These are phyloP conservation scores for Cyclophora punctaria DNA, from an alignment of 2,888 invertebrate species.

Conservation along the genomic window DNA sequence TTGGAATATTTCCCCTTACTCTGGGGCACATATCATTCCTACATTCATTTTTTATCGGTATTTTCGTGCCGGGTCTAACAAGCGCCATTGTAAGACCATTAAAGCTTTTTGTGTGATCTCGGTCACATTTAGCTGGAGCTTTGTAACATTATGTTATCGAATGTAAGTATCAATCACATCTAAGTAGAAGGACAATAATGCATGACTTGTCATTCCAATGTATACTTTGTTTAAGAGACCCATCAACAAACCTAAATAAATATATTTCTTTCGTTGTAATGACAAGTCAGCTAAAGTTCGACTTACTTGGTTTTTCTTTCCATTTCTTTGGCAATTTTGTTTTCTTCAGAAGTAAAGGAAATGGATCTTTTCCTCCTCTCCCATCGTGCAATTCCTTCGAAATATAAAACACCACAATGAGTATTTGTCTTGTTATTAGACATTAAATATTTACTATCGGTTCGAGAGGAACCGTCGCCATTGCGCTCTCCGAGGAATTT, in stretches of 20 bases:
- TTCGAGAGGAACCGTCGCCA: conserved; percentile 12
- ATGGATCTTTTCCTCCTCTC: conserved; percentile 85
- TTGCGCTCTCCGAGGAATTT: conserved; percentile 24
- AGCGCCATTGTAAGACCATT: conserved; percentile 36
- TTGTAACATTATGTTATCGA: neutral
- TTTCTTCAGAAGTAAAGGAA: conserved; percentile 82
- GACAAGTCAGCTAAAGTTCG: neutral
- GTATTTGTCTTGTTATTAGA: conserved; percentile 8
- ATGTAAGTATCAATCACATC: neutral
- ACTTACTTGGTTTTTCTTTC: conserved; percentile 74
- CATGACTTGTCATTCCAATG: neutral
- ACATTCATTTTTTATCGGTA: conserved; percentile 35
- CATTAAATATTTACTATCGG: conserved; percentile 18
- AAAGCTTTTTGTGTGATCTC: conserved; percentile 31
- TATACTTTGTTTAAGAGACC: no score
- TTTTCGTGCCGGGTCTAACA: conserved; percentile 26
- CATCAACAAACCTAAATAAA: no score
- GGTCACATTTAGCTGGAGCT: conserved; percentile 8
- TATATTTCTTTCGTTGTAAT: no score
- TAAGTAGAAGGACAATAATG: conserved; percentile 2
- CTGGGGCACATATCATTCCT: conserved; percentile 29
- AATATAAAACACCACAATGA: conserved; percentile 11
- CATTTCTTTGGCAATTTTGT: conserved; percentile 85
- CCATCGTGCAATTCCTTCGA: conserved; percentile 78
- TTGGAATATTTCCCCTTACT: conserved; percentile 23